Base-by-base conservation (phyloP, 1,140 invertebrate genomes). In the Helicorthomorpha holstii region DNA sequence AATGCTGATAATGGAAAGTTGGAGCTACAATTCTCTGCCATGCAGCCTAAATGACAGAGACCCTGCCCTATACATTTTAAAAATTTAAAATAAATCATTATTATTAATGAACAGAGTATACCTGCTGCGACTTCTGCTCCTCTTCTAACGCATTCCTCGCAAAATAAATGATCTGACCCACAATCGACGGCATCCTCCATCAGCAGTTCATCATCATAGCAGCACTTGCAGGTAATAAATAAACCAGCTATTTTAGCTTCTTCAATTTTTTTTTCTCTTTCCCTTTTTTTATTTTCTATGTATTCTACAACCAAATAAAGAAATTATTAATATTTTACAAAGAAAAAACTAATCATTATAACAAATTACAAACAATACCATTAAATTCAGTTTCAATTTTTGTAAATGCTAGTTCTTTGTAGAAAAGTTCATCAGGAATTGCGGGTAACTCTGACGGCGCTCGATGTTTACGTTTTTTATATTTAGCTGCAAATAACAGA, bases 131-230 rank as follows among this genome's bases (percentile, higher is more conserved):
- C 62, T 57, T 77, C 71, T 1, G 68, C 67, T 23, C 68, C 66
- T 53, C 60, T 66, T 34, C 64, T 56, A 14, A 80, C 67, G 59
- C 78, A 80, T 0, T 67, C 61, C 49, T 71, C 69, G 61, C 78
- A 80, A 62, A 79, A 78, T 14, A 73, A 41, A 62, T 79, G 78
- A 1, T 69, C 73, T 16, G 29, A 34, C 7, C 29, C 29, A 16
- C 29, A 34, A 16, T 34, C 29, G 7, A 34, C 29, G 7, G 73
- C 71, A 55, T 80, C 77, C 47, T 74, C 73, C 38, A 73, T 69
- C 34, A 80, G 63, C 34, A 74, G 70, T 58, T 78, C 75, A 47
- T 77, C 70, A 45, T 74, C 72, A 59, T 59, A 79, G 54, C 79
- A 80, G 60, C 75, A 77, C 12, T 63, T 62, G 61, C 79, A 81